Evolutionary conservation across 2,113 vertebrate genomes (phyloP).

Genomic region (Phasianus colchicus): DNA sequence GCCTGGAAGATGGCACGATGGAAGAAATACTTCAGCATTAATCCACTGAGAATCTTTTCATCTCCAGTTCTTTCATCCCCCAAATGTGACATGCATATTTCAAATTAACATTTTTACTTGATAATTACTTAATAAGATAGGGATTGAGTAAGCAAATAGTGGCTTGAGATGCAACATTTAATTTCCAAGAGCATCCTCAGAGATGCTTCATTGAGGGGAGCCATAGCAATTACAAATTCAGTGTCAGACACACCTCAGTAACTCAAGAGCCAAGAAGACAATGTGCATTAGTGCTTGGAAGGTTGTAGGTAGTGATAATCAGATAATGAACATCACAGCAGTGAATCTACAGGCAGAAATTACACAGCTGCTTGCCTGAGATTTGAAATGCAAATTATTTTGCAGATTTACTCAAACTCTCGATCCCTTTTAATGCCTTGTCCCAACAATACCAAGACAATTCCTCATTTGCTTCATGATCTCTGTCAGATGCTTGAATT

Average conservation of each 20-base stretch:
- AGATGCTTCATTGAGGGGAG: conserved; percentile 56
- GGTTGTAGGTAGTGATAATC: conserved; percentile 25
- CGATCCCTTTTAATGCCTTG: neutral
- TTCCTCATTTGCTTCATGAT: neutral
- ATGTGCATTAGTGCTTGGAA: neutral
- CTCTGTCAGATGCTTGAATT: neutral
- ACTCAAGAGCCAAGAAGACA: conserved; percentile 50
- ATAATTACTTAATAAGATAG: conserved; percentile 68
- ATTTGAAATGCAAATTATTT: conserved; percentile 50
- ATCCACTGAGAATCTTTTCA: neutral
- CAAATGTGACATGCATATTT: conserved; percentile 11
- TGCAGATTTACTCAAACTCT: neutral
- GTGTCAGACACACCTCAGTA: conserved; percentile 45
- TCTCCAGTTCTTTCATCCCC: neutral
- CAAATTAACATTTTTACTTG: conserved; percentile 43
- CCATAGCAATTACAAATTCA: conserved; percentile 61
- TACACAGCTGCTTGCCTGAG: neutral
- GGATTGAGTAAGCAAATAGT: conserved; percentile 59
- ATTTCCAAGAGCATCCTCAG: conserved; percentile 63
- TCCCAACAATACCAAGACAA: neutral
- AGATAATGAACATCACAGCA: conserved; percentile 51
- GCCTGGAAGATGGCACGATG: neutral
- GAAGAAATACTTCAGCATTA: neutral
- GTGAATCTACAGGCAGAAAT: conserved; percentile 56
- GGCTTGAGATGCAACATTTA: conserved; percentile 56